These are phyloP conservation scores for Apotomis betuletana DNA, from an alignment of 2,888 invertebrate genomes.

Conservation along the genomic window DNA sequence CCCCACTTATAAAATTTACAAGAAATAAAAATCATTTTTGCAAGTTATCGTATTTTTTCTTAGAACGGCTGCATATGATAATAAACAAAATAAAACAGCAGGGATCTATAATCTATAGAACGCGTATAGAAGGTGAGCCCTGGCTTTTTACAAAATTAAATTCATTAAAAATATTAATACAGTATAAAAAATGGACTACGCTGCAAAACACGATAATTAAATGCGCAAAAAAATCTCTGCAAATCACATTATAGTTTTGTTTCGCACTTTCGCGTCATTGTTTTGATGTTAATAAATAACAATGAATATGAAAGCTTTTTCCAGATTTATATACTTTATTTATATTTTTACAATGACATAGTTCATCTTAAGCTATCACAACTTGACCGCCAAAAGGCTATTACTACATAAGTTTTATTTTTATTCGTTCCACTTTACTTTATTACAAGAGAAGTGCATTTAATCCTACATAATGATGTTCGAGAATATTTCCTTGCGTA, in stretches of 20 bases:
- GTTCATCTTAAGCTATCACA: conserved; percentile 54
- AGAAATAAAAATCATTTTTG: too few species aligned
- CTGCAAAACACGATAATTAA: neutral
- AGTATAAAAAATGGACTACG: neutral
- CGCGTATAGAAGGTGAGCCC: conserved; percentile 3
- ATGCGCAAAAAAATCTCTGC: too few species aligned
- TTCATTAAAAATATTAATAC: neutral
- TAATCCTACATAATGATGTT: too few species aligned
- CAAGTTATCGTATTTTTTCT: neutral
- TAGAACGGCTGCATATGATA: neutral
- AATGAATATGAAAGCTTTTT: too few species aligned
- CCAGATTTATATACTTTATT: neutral
- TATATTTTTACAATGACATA: conserved; percentile 8
- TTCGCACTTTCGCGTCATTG: too few species aligned
- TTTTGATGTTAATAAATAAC: too few species aligned
- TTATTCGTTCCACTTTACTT: too few species aligned
- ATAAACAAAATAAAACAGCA: conserved; percentile 6
- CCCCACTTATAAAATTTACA: too few species aligned
- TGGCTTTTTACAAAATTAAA: neutral
- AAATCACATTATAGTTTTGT: too few species aligned
- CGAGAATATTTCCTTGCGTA: too few species aligned
- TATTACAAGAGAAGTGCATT: too few species aligned
- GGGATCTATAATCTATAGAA: neutral
- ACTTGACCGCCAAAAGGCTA: conserved; percentile 46
- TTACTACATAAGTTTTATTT: neutral